Evolutionary conservation across 1,140 invertebrate genomes (phyloP).

Genomic region (Drosophila tropicalis): DNA sequence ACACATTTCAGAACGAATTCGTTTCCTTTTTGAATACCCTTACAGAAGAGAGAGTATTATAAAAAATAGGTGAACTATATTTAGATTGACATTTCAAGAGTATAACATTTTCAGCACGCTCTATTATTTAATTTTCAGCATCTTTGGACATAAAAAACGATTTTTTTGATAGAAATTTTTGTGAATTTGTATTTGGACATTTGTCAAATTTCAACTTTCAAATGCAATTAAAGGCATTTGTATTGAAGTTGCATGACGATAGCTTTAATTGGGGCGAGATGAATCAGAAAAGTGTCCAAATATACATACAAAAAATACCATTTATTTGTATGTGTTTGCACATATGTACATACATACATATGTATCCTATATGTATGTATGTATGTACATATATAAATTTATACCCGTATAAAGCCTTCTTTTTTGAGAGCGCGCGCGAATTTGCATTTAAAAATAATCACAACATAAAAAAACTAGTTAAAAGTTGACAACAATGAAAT

Average conservation of each 20-base stretch:
- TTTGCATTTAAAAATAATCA: conserved; percentile 75
- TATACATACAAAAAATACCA: conserved; percentile 34
- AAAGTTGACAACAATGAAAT: conserved; percentile 80
- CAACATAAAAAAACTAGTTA: conserved; percentile 77
- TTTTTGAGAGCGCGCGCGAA: conserved; percentile 39
- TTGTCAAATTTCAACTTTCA: conserved; percentile 25
- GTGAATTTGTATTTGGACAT: conserved; percentile 22
- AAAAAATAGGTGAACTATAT: background rate
- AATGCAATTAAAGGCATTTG: conserved; percentile 59
- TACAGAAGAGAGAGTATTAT: background rate
- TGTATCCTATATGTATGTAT: no score
- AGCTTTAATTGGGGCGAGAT: conserved; percentile 55
- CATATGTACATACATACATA: background rate
- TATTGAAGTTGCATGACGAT: conserved; percentile 12
- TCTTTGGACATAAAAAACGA: background rate
- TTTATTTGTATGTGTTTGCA: background rate
- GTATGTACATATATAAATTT: background rate
- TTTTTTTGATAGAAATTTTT: background rate
- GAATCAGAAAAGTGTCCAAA: conserved; percentile 24
- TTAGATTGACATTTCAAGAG: background rate
- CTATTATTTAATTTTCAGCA: background rate
- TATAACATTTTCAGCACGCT: background rate
- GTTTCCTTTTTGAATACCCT: background rate
- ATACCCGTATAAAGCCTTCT: conserved; percentile 8
- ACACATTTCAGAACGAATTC: conserved; percentile 25